A percentile compares a stretch with the other conserved stretches of the same genome.
Conservation (phyloP, 2,113 vertebrate genomes). For the Apus apus region DNA sequence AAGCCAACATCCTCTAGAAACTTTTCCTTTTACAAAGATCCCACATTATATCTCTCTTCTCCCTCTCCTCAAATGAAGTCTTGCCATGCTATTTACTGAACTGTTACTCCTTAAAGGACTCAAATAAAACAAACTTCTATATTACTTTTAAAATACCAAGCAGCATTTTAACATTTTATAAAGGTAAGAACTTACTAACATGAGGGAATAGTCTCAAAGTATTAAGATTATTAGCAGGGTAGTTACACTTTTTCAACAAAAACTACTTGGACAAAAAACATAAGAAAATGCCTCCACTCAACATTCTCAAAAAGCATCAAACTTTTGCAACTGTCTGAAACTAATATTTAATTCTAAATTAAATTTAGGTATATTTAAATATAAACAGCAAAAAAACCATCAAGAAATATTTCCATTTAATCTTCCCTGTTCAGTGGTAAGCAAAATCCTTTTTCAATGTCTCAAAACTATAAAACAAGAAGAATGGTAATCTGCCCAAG, state of each 20-base stretch:
- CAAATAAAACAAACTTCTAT: not conserved
- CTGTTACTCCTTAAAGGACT: not conserved
- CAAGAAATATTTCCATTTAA: not conserved
- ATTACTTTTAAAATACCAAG: not conserved
- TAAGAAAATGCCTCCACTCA: not conserved
- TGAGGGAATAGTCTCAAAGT: not conserved
- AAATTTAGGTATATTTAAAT: not conserved
- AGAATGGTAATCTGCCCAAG: not conserved
- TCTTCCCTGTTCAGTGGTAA: not conserved
- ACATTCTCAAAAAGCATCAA: not conserved
- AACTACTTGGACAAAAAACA: not conserved
- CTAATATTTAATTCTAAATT: not conserved
- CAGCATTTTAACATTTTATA: not conserved
- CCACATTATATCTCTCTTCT: not conserved
- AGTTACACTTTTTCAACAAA: not conserved
- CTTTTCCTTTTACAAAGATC: not conserved
- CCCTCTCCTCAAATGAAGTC: not conserved
- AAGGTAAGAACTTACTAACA: not conserved
- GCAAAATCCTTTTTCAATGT: not conserved
- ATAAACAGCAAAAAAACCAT: not conserved
- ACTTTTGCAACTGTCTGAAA: not conserved
- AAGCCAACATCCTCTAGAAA: slow-evolving; percentile 14
- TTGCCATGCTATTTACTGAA: not conserved
- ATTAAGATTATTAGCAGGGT: not conserved
- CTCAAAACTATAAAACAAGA: not conserved